A percentile compares a stretch with the other conserved stretches of the same genome.
phyloP scores from a whole-genome alignment of 2,797 vertebrate species.

The Avahi laniger region DNA sequence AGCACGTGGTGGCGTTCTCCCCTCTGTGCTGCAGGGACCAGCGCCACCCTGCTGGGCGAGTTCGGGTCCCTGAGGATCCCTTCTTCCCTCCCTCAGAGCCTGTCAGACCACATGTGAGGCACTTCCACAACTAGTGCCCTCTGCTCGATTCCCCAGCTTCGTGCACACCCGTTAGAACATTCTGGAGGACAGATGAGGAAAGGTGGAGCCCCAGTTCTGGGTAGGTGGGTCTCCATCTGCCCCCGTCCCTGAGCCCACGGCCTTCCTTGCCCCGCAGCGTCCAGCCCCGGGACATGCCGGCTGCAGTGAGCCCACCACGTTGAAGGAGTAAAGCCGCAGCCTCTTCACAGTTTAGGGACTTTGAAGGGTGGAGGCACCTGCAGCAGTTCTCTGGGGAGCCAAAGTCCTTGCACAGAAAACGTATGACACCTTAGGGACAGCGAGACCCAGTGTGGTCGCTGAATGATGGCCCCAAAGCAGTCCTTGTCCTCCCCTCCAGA shows the following conservation, averaged over 20 bases:
- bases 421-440: neutral
- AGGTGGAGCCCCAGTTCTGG: neutral
- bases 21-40: neutral
- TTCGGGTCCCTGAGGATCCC: too few relatives aligned
- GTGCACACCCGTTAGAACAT: neutral
- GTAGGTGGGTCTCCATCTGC: neutral
- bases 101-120: neutral
- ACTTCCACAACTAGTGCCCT: neutral
- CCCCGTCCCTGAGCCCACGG: neutral
- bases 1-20: accelerated
- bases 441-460: neutral
- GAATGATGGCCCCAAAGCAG: neutral
- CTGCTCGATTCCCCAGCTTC: neutral
- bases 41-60: neutral
- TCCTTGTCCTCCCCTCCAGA: neutral
- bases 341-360: neutral
- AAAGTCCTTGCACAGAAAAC: neutral
- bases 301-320: accelerated
- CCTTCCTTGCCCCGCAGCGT: too few relatives aligned
- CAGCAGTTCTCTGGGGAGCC: neutral
- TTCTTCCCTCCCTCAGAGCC: neutral
- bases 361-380: neutral
- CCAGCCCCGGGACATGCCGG: too few relatives aligned
- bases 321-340: neutral
- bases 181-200: neutral